Percentiles rank a stretch among this genome's conserved stretches.
Conservation (phyloP, 2,888 invertebrate genomes). For the Pyralis farinalis region DNA sequence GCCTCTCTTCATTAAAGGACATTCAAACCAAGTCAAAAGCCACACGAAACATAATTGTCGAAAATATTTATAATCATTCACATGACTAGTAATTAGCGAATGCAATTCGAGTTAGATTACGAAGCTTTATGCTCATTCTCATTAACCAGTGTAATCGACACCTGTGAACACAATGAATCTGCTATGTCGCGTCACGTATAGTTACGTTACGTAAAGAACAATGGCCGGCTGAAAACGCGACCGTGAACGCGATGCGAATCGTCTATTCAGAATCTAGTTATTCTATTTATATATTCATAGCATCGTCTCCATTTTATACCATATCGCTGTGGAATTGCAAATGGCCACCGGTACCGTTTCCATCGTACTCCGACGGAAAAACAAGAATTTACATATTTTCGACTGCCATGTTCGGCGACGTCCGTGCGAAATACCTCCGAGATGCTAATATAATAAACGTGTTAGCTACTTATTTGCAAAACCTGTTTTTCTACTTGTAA, state of each 20-base stretch:
- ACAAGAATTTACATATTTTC: conserved; percentile 62
- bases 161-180: conserved; percentile 53
- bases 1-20: no score
- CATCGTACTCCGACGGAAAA: conserved; percentile 50
- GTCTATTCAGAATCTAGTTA: conserved; percentile 31
- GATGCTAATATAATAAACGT: conserved; percentile 16
- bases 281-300: conserved; percentile 60
- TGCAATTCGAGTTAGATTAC: conserved; percentile 33
- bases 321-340: conserved; percentile 61
- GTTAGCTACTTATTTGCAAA: conserved; percentile 7
- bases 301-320: conserved; percentile 57
- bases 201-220: conserved; percentile 74
- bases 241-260: conserved; percentile 64
- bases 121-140: conserved; percentile 46
- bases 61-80: conserved; percentile 1
- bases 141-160: conserved; percentile 53
- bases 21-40: no score
- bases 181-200: conserved; percentile 40
- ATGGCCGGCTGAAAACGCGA: conserved; percentile 69
- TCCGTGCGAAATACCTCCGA: conserved; percentile 32
- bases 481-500: conserved; percentile 17
- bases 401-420: conserved; percentile 31
- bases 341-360: conserved; percentile 62
- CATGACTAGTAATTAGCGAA: no score
- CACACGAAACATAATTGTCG: no score